Evolutionary conservation across 2,113 vertebrate species (phyloP).

Genomic region (Peromyscus maniculatus): DNA sequence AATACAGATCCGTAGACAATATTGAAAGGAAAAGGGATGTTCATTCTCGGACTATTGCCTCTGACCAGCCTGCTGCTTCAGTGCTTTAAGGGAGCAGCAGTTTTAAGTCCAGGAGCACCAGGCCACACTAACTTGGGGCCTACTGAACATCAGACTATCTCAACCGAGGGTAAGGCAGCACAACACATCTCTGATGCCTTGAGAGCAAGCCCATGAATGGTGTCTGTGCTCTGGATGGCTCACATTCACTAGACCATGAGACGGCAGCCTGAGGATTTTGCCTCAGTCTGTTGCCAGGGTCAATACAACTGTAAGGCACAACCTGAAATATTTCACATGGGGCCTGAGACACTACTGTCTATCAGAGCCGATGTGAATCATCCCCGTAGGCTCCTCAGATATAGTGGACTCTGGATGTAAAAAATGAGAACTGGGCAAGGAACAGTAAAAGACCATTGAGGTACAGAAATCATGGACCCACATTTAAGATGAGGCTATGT

Average conservation of each 20-base stretch:
- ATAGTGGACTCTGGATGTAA: neutral
- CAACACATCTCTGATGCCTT: neutral
- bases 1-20: neutral
- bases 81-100: neutral
- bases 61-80: neutral
- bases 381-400: neutral
- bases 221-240: neutral
- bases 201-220: neutral
- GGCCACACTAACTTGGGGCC: neutral
- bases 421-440: neutral
- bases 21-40: neutral
- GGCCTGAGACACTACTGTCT: too few species aligned
- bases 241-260: neutral
- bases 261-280: neutral
- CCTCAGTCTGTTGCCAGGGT: neutral
- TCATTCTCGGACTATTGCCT: neutral
- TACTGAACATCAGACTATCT: too few species aligned
- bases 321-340: neutral
- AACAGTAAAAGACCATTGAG: neutral
- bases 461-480: neutral
- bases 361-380: neutral
- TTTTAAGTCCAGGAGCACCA: neutral
- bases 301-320: neutral
- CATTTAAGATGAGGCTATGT: neutral
- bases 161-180: neutral